phyloP scores from a whole-genome alignment of 2,888 invertebrate species.

The Tenthredo mesomela region DNA sequence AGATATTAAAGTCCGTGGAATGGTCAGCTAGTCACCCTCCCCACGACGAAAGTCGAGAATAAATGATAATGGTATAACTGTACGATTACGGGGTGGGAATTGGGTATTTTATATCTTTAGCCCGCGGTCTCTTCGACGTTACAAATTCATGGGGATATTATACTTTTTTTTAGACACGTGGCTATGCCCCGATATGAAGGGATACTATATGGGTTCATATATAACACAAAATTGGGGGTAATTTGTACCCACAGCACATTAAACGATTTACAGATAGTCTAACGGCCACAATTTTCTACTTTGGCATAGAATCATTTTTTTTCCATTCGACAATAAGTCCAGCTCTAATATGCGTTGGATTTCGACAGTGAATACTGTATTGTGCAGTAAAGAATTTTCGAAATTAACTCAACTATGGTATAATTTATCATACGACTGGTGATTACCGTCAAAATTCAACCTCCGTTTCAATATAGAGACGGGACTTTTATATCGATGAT shows the following conservation, averaged over 20 bases:
- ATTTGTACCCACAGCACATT: conserved; percentile 5
- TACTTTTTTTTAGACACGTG: conserved; percentile 40
- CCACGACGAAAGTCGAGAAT: not conserved
- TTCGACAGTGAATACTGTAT: not conserved
- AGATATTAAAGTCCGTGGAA: not conserved
- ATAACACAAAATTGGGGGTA: conserved; percentile 35
- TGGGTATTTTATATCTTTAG: not conserved
- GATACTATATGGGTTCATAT: not conserved
- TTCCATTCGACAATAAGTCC: not conserved
- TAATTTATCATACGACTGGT: not conserved
- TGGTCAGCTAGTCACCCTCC: conserved; percentile 4
- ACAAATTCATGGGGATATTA: conserved; percentile 44
- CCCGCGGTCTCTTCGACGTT: not conserved
- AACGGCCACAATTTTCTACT: not conserved
- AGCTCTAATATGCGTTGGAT: not conserved
- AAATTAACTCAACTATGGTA: not conserved
- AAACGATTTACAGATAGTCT: not conserved
- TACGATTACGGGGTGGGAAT: conserved; percentile 35
- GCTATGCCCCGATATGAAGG: not conserved
- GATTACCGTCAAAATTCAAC: not conserved
- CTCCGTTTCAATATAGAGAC: not conserved
- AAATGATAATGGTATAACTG: not conserved
- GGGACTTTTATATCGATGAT: not conserved
- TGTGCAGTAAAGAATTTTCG: not conserved
- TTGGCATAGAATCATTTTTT: not conserved